A percentile compares a stretch with the other conserved stretches of the same genome.
Evolutionary conservation across 1,140 invertebrate genomes (phyloP).

Genomic region (Mactra quadrangularis): DNA sequence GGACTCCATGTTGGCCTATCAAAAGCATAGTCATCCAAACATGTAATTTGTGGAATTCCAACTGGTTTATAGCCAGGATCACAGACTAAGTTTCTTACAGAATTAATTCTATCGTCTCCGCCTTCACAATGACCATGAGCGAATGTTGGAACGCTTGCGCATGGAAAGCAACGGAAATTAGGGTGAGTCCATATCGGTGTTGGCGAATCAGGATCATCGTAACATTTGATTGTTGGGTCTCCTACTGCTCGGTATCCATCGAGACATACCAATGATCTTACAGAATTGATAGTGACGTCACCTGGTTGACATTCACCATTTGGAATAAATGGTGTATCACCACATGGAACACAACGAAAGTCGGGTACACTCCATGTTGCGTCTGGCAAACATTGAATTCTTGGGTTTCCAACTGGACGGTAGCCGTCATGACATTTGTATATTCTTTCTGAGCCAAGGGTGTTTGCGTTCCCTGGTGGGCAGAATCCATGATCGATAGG

Average conservation of each 20-base stretch:
- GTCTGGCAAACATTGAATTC: constrained; percentile 28
- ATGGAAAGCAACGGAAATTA: constrained; percentile 35
- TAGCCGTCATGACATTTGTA: constrained; percentile 21
- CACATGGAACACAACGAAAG: constrained; percentile 48
- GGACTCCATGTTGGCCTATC: background rate
- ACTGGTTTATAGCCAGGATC: constrained; percentile 8
- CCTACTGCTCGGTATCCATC: constrained; percentile 33
- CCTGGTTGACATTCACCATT: constrained; percentile 20
- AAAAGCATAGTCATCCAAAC: constrained; percentile 1
- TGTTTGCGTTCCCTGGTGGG: constrained; percentile 9
- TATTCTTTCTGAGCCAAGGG: constrained; percentile 20
- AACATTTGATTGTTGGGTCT: constrained; percentile 14
- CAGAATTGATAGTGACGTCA: constrained; percentile 14
- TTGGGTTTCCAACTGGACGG: constrained; percentile 5
- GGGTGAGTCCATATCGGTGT: constrained; percentile 7
- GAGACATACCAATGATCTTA: constrained; percentile 7
- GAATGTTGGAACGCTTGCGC: constrained; percentile 14
- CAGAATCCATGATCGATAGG: constrained; percentile 15
- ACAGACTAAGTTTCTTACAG: constrained; percentile 16
- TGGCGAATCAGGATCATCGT: background rate
- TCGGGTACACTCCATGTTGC: constrained; percentile 26
- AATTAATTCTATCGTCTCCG: constrained; percentile 26
- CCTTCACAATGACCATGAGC: constrained; percentile 27
- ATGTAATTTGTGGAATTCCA: constrained; percentile 23
- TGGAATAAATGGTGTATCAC: constrained; percentile 19